Evolutionary conservation across 1,140 invertebrate species (phyloP), one percentile per base, ranked within the genome.

Genomic region (Adoxophyes honmai): DNA sequence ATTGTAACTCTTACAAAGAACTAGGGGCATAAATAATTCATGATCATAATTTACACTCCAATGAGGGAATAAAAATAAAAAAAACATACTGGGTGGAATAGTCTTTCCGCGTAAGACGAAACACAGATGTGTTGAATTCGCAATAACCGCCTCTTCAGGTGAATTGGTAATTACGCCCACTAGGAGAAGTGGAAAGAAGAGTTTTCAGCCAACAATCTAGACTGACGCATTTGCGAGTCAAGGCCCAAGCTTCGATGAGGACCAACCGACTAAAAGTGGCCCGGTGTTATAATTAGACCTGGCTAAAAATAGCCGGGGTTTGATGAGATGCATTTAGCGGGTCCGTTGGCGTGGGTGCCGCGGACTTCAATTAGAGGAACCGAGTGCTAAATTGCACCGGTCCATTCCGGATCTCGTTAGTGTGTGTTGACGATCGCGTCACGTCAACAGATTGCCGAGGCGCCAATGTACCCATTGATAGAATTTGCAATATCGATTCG

Each of bases 351-450:
- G 80, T 83, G 72, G 79, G 79, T 63, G 65, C 59, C 61, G 57
- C 63, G 71, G 81, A 81, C 81, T 82, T 82, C 81, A 77, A 73
- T 73, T 60, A 64, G 52, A 63, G 60, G 68, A 70, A 71, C 70
- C 39, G 62, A 57, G 51, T 60, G 53, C 52, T 73, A 66, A 68
- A 66, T 64, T 60, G 52, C 44, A 60, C 70, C 56, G 59, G 73
- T 65, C 38, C 52, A 39, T 15, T 54, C 71, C 62, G 69, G 74
- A 69, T 76, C 57, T 60, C 57, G 62, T 70, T 68, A 60, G 52
- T 54, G 48, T 37, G 53, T 55, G 62, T 60, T 54, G 63, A 48
- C 51, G 52, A 55, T 48, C 48, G 48, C 70, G 69, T 70, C 62
- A 66, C 58, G 35, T 15, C 44, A 57, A 59, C 55, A 74, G 68